These are phyloP conservation scores for Rhinella marina DNA, from an alignment of 2,797 vertebrate species.

Conservation along the genomic window DNA sequence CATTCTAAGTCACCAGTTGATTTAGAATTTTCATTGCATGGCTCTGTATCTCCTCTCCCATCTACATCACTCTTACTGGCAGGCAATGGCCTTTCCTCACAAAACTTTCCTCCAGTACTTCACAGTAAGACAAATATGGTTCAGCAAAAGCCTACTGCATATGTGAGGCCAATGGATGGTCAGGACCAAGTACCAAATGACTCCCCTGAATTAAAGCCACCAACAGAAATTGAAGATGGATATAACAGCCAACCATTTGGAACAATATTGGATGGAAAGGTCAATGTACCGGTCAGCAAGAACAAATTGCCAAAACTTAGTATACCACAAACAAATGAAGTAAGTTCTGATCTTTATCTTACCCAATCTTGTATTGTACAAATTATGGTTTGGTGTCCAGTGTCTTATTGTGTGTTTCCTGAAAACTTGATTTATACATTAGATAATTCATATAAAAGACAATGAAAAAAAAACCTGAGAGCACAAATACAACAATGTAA, in stretches of 20 bases:
- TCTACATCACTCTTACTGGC: constrained; percentile 88
- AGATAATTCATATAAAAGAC: not conserved
- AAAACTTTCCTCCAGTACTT: constrained; percentile 86
- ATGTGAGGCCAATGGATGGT: constrained; percentile 92
- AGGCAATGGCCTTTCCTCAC: constrained; percentile 79
- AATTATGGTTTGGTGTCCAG: not conserved
- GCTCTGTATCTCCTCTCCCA: constrained; percentile 84
- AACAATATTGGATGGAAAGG: constrained; percentile 81
- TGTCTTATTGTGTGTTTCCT: not conserved
- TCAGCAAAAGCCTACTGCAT: constrained; percentile 91
- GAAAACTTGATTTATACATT: not conserved
- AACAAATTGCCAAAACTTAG: constrained; percentile 93
- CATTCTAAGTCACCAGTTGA: constrained; percentile 83
- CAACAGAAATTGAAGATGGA: constrained; percentile 78
- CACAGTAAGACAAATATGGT: constrained; percentile 85
- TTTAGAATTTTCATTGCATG: constrained; percentile 78
- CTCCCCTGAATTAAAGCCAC: constrained; percentile 89
- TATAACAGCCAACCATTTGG: constrained; percentile 86
- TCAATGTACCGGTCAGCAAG: constrained; percentile 81
- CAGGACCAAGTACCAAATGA: constrained; percentile 89
- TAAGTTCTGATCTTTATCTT: constrained; percentile 74
- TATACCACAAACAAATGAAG: constrained; percentile 89
- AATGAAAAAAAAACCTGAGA: not conserved
- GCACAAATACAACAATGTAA: not conserved
- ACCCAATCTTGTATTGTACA: not conserved